These are phyloP conservation scores for Upupa epops DNA, from an alignment of 2,113 vertebrate species.

Conservation along the genomic window DNA sequence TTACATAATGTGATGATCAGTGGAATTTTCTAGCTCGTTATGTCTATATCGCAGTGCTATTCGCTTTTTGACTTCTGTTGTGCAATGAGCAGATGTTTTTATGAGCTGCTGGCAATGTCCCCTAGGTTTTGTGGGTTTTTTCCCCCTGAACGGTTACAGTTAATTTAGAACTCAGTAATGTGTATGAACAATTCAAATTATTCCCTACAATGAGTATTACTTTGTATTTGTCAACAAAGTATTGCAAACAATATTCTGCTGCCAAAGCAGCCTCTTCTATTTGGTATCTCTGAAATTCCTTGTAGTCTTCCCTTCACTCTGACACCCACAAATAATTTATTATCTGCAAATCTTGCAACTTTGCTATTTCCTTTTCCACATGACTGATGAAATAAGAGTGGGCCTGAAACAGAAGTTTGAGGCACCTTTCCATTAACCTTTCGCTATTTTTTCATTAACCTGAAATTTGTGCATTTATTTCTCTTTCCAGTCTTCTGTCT, in stretches of 20 bases:
- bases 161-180: constrained; percentile 48
- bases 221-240: constrained; percentile 7
- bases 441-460: constrained; percentile 45
- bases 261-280: neutral
- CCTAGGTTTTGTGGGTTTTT: neutral
- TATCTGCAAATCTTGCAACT: constrained; percentile 2
- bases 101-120: constrained; percentile 41
- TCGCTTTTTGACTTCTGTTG: constrained; percentile 48
- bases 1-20: constrained; percentile 29
- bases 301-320: neutral
- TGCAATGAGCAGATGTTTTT: constrained; percentile 63
- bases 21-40: constrained; percentile 51
- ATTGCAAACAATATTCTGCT: neutral
- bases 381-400: neutral
- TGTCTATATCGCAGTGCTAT: constrained; percentile 18
- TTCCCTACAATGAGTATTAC: neutral
- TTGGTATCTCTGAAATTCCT: neutral
- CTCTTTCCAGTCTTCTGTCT: neutral
- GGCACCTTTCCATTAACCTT: constrained; percentile 37
- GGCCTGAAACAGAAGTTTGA: constrained; percentile 13
- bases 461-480: constrained; percentile 9
- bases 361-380: neutral
- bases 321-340: constrained; percentile 21
- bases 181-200: constrained; percentile 16
- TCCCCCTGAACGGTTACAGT: constrained; percentile 38